These are phyloP conservation scores for Meteorus cinctellus DNA, from an alignment of 2,888 invertebrate genomes.

Conservation along the genomic window DNA sequence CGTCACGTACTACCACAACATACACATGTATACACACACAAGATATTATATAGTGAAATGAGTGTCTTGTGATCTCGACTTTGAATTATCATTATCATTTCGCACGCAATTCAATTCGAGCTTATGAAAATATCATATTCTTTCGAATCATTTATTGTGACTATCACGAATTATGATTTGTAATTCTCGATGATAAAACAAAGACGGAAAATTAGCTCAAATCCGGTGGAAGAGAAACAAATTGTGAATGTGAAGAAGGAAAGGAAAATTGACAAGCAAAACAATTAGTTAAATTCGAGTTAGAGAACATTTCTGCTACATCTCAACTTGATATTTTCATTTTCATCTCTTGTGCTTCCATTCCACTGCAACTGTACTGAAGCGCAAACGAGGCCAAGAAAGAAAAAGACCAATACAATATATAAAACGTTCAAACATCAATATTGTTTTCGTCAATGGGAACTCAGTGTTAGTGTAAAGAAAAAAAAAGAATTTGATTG, in stretches of 20 bases:
- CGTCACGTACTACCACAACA: constrained; percentile 32
- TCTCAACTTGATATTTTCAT: neutral
- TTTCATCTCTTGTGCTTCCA: neutral
- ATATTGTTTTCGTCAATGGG: neutral
- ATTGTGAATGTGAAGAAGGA: constrained; percentile 5
- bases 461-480: neutral
- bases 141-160: neutral
- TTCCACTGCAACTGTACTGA: neutral
- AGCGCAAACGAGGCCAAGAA: neutral
- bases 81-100: constrained; percentile 6
- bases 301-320: neutral
- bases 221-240: constrained; percentile 37
- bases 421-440: neutral
- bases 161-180: constrained; percentile 36
- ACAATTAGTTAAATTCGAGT: constrained; percentile 43
- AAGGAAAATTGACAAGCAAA: constrained; percentile 28
- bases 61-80: constrained; percentile 18
- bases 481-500: neutral
- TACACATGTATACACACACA: neutral
- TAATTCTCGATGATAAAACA: constrained; percentile 46
- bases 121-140: neutral
- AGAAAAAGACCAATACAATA: neutral
- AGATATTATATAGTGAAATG: constrained; percentile 1
- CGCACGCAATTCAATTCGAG: neutral
- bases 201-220: constrained; percentile 43